Evolutionary conservation across 2,113 vertebrate species (phyloP).

Genomic region (Natator depressus): DNA sequence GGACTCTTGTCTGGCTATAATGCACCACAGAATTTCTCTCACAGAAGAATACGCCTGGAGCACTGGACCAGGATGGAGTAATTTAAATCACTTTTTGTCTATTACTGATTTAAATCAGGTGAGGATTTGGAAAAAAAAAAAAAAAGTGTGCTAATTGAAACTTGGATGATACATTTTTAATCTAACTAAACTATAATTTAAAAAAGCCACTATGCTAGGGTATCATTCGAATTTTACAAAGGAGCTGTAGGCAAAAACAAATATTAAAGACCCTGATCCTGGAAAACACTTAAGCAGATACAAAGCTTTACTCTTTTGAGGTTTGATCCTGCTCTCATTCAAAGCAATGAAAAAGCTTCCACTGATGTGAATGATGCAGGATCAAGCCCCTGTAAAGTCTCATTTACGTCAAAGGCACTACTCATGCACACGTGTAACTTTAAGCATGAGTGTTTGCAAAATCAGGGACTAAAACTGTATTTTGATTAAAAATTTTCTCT

Average conservation of each 20-base stretch:
- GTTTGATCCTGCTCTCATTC: neutral
- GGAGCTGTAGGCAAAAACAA: neutral
- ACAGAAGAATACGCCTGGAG: neutral
- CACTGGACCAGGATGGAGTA: neutral
- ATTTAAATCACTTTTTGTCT: neutral
- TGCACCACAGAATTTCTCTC: neutral
- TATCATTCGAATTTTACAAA: neutral
- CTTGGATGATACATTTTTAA: no score
- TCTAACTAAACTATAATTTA: neutral
- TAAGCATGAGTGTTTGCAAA: neutral
- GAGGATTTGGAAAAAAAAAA: neutral
- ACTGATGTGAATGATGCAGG: neutral
- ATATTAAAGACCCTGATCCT: neutral
- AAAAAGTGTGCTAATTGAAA: neutral
- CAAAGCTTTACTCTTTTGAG: neutral
- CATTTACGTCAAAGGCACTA: neutral
- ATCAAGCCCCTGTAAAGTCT: neutral
- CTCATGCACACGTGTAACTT: neutral
- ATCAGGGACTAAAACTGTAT: neutral
- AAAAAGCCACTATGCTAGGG: neutral
- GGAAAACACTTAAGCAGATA: neutral
- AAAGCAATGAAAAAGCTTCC: neutral
- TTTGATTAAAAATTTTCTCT: neutral
- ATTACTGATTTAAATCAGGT: neutral
- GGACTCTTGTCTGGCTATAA: no score